These are phyloP conservation scores for Embidobia sp. DNA, from an alignment of 2,888 invertebrate species.

Conservation along the genomic window DNA sequence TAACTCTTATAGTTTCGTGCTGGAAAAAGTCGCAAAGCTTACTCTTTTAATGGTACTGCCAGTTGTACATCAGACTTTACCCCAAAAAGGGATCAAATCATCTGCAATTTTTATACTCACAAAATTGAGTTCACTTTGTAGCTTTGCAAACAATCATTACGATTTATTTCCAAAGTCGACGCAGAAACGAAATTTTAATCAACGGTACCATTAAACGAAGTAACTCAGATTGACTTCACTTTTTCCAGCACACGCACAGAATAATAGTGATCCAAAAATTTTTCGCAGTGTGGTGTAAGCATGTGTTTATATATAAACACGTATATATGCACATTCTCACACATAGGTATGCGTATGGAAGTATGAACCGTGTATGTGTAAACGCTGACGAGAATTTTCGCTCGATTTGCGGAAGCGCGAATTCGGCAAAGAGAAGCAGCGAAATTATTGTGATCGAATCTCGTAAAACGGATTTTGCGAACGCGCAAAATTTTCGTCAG, in stretches of 20 bases:
- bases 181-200: too few relatives aligned
- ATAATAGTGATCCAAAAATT: conserved; percentile 33
- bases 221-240: conserved; percentile 3
- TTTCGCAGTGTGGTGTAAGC: conserved; percentile 24
- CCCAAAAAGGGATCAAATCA: too few relatives aligned
- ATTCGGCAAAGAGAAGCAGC: not conserved
- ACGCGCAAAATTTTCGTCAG: conserved; percentile 27
- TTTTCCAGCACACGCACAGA: conserved; percentile 16
- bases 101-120: too few relatives aligned
- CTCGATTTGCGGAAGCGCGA: not conserved
- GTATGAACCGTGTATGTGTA: conserved; percentile 24
- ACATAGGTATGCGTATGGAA: conserved; percentile 27
- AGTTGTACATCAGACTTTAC: too few relatives aligned
- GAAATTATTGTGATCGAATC: too few relatives aligned
- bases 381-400: conserved; percentile 35
- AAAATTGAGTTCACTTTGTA: too few relatives aligned
- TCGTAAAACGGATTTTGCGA: conserved; percentile 16
- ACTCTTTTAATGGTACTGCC: conserved; percentile 6
- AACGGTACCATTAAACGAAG: not conserved
- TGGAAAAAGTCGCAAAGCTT: too few relatives aligned
- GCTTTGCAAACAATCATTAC: too few relatives aligned
- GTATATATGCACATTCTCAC: conserved; percentile 31
- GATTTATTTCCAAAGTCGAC: too few relatives aligned
- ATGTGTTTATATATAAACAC: conserved; percentile 25
- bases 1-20: too few relatives aligned